Evolutionary conservation across 1,140 invertebrate genomes (phyloP), one percentile per base, ranked within the genome.

Genomic region (Colletes latitarsis): DNA sequence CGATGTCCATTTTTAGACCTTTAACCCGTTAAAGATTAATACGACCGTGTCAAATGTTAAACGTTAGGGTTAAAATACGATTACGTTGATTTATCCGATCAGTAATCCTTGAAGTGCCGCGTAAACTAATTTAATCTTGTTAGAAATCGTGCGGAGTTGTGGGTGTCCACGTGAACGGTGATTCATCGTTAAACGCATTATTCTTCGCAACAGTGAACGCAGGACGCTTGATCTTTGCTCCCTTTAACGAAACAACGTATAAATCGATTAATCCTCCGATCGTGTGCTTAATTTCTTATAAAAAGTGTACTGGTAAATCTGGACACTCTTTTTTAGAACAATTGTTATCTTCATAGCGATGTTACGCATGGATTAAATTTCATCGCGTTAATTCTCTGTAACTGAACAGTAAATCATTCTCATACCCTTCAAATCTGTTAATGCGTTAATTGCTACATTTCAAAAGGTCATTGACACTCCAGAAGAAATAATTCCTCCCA

Each of bases 111-210:
- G 30, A 70, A 82, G 55, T 49, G 46, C 46, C 2, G 67, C 39
- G 70, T 74, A 39, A 79, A 52, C 52, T 79, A 77, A 84, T 84
- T 78, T 49, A 55, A 84, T 83, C 81, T 84, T 41, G 52, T 73
- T 69, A 83, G 69, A 83, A 82, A 84, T 79, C 64, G 30, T 10
- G 10, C 8, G 10, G 53, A 64, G 17, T 72, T 62, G 19, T 79
- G 46, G 52, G 8, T 62, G 14, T 41, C 12, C 43, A 58, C 41
- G 17, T 69, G 74, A 3, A 21, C 64, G 10, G 15, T 69, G 53
- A 77, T 60, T 77, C 75, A 52, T 58, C 67, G 75, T 60, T 83
- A 83, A 79, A 46, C 19, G 58, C 39, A 43, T 83, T 69, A 84
- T 60, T 73, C n/a, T 46, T 58, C 41, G 46, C 52, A 3, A 0